phyloP scores from a whole-genome alignment of 2,113 vertebrate genomes.

The Canis aureus region DNA sequence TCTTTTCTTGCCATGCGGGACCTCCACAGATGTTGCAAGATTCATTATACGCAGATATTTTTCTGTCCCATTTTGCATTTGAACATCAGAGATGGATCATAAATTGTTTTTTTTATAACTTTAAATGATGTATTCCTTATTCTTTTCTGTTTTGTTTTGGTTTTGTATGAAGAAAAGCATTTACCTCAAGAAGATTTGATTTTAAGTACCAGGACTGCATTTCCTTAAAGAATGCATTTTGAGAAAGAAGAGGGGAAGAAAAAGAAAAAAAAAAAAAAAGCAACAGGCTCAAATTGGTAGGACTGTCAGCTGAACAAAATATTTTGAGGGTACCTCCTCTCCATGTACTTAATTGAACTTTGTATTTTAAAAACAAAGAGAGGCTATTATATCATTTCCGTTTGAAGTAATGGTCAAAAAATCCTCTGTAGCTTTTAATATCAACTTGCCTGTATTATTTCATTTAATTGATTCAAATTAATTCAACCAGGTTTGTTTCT shows the following conservation, averaged over 20 bases:
- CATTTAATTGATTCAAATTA: neutral
- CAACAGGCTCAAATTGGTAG: neutral
- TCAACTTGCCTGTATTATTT: neutral
- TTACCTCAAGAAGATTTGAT: conserved; percentile 87
- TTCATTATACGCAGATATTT: conserved; percentile 65
- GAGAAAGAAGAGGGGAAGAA: neutral
- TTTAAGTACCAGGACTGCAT: conserved; percentile 82
- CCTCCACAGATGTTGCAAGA: conserved; percentile 85
- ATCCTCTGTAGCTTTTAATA: neutral
- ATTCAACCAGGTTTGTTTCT: neutral
- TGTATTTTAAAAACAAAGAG: conserved; percentile 68
- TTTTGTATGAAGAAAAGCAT: conserved; percentile 86
- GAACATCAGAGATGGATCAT: conserved; percentile 86
- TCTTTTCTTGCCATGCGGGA: conserved; percentile 72
- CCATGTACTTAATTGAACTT: conserved; percentile 47
- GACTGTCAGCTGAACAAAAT: neutral
- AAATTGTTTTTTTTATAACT: conserved; percentile 86
- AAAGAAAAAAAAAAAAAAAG: neutral
- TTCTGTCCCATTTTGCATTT: conserved; percentile 83
- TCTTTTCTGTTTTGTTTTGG: conserved; percentile 70
- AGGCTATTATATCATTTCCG: neutral
- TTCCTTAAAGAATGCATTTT: conserved; percentile 85
- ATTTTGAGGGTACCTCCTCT: neutral
- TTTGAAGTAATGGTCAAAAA: neutral
- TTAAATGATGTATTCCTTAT: conserved; percentile 85